Conservation (phyloP, 2,888 invertebrate species). For the Lepetodrilus schrolli region DNA sequence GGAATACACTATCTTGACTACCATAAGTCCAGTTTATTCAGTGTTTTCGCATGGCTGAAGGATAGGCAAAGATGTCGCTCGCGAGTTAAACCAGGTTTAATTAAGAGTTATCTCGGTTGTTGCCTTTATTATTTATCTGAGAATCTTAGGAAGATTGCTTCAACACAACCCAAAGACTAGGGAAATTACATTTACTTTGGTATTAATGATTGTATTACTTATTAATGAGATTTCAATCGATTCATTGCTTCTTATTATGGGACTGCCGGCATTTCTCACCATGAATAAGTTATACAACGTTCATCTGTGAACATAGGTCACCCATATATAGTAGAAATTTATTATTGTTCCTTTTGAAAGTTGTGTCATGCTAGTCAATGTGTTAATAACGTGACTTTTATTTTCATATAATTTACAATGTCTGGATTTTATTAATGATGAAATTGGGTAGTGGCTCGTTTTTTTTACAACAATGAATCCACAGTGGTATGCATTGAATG, state of each 20-base stretch:
- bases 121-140: slow-evolving; percentile 3
- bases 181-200: slow-evolving; percentile 2
- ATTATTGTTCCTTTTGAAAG: too few relatives aligned
- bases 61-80: neutral
- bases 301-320: too few relatives aligned
- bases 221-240: neutral
- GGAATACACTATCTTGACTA: neutral
- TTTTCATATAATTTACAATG: too few relatives aligned
- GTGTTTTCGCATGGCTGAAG: neutral
- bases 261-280: too few relatives aligned
- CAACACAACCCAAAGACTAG: slow-evolving; percentile 12
- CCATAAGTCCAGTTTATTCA: neutral
- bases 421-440: too few relatives aligned
- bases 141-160: slow-evolving; percentile 11
- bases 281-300: too few relatives aligned
- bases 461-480: too few relatives aligned
- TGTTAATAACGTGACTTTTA: too few relatives aligned
- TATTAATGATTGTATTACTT: neutral
- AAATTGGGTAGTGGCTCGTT: too few relatives aligned
- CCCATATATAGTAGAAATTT: too few relatives aligned
- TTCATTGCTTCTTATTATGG: neutral
- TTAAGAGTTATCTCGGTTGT: neutral
- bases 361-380: too few relatives aligned
- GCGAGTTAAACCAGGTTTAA: neutral
- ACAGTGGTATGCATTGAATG: too few relatives aligned